phyloP scores from a whole-genome alignment of 2,113 vertebrate genomes.

The Serinus canaria region DNA sequence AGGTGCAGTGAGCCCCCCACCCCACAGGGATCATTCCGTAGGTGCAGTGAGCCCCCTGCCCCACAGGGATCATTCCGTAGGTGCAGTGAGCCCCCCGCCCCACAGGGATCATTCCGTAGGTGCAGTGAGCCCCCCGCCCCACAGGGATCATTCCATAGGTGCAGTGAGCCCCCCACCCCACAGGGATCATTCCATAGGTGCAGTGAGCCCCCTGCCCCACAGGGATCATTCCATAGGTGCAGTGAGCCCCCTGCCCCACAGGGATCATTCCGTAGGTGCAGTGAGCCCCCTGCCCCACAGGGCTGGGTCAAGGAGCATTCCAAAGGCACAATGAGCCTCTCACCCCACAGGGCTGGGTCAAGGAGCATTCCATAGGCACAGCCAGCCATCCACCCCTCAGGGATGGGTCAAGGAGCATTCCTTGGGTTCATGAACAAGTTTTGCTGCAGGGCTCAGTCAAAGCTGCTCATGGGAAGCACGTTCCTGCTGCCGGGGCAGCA shows the following conservation, averaged over 20 bases:
- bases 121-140: not conserved
- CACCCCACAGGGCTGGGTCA: not conserved
- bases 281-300: not conserved
- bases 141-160: not conserved
- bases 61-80: not conserved
- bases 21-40: not conserved
- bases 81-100: not conserved
- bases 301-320: not conserved
- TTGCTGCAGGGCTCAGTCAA: not conserved
- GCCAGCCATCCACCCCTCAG: accelerated
- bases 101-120: not conserved
- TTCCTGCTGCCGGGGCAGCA: not conserved
- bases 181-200: not conserved
- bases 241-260: not conserved
- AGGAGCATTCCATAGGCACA: not conserved
- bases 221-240: not conserved
- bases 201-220: not conserved
- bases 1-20: not conserved
- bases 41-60: not conserved
- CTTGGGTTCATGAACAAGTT: not conserved
- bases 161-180: not conserved
- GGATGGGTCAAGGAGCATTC: not conserved
- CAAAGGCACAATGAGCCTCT: accelerated
- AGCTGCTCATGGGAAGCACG: accelerated
- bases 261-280: not conserved